Base-by-base conservation (phyloP, 2,113 vertebrate species). In the Thunnus thynnus region DNA sequence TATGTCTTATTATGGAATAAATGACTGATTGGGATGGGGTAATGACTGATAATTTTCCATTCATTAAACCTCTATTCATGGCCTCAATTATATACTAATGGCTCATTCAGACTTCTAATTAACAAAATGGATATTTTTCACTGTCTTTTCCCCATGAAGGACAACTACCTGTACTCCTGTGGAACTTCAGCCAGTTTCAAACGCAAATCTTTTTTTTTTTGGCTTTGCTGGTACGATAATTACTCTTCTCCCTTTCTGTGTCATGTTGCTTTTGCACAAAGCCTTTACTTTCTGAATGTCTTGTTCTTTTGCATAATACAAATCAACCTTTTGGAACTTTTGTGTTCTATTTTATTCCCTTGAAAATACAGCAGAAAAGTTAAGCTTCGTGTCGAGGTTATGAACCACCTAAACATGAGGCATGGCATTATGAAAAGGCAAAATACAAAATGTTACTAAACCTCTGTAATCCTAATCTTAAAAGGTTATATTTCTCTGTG, bases 31-130 rank as follows among this genome's bases (percentile, higher is more conserved):
- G 71, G 36, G 60, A 58, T 0, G 50, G 63, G 48, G 50, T 86
- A 86, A 93, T 91, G 81, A 80, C 70, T 67, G 70, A 90, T 80
- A 12, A 91, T 91, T 91, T 88, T 89, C 83, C 86, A 86, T 91
- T 92, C 91, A 88, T 90, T 92, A 90, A 86, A 85, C 80, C 54
- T 84, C 76, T 83, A 81, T 90, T 91, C 78, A 84, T 64, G 14
- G 78, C 69, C 72, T 73, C 75, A 82, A 87, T 92, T 93, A 91
- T 54, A 60, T 2, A 2, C 72, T 78, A 91, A 91, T 88, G 89
- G 76, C 63, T 86, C 71, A 79, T 77, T 78, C 73, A 76, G 85
- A 86, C 25, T 13, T 85, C 44, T 83, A 88, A 86, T 64, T 84
- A 89, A 86, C 72, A 68, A 79, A 81, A 86, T 46, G 46, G 67